phyloP scores from a whole-genome alignment of 1,140 invertebrate genomes.

The Carcinoscorpius rotundicauda region DNA sequence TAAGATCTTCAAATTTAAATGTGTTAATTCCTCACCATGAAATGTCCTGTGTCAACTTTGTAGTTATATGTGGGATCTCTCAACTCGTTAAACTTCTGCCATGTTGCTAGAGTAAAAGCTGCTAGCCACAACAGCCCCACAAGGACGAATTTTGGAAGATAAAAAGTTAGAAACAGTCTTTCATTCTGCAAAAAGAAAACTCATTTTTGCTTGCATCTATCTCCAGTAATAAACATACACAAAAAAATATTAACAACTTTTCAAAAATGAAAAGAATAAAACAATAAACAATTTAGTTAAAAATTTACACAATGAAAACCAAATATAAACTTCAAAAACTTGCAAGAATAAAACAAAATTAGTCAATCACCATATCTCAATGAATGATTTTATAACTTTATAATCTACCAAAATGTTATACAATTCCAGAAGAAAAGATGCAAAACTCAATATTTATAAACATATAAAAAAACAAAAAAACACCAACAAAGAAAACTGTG shows the following conservation, averaged over 20 bases:
- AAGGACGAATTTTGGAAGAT: slow-evolving; percentile 77
- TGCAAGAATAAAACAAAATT: too few relatives aligned
- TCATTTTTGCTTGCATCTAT: neutral
- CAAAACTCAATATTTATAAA: too few relatives aligned
- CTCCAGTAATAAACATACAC: neutral
- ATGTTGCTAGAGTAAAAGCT: slow-evolving; percentile 67
- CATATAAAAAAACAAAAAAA: too few relatives aligned
- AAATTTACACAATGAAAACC: slow-evolving; percentile 12
- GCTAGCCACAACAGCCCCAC: slow-evolving; percentile 78
- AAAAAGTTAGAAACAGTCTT: slow-evolving; percentile 68
- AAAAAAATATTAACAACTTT: neutral
- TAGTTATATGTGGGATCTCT: slow-evolving; percentile 89
- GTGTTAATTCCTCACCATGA: slow-evolving; percentile 51
- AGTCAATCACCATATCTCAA: too few relatives aligned
- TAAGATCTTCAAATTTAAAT: neutral
- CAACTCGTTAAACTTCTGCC: slow-evolving; percentile 78
- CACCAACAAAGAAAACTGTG: too few relatives aligned
- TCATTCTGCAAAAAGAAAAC: slow-evolving; percentile 54
- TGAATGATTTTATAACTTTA: too few relatives aligned
- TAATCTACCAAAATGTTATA: too few relatives aligned
- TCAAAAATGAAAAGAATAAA: neutral
- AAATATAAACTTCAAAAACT: neutral
- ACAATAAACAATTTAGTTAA: neutral
- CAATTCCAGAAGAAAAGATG: too few relatives aligned
- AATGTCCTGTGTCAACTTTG: slow-evolving; percentile 70